phyloP scores from a whole-genome alignment of 2,888 invertebrate species.

The Drosophila nr. perissopoda region DNA sequence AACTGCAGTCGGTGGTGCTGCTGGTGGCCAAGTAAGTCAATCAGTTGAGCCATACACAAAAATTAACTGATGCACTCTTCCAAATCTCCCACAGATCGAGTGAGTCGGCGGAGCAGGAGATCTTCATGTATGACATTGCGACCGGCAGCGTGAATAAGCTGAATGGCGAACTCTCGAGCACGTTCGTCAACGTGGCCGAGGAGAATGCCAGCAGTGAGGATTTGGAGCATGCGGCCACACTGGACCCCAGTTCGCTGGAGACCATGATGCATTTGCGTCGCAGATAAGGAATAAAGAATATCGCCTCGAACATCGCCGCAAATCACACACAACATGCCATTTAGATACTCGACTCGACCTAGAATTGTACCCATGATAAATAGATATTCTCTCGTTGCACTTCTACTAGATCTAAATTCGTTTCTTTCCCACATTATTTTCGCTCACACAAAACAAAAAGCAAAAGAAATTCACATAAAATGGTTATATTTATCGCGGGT shows the following conservation, averaged over 20 bases:
- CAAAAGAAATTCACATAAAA: slow-evolving; percentile 16
- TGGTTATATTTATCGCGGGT: slow-evolving; percentile 49
- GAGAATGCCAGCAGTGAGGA: slow-evolving; percentile 91
- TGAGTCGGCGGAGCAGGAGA: slow-evolving; percentile 88
- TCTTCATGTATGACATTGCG: slow-evolving; percentile 94
- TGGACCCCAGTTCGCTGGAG: slow-evolving; percentile 82
- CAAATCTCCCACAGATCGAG: slow-evolving; percentile 64
- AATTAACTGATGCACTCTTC: too few relatives aligned
- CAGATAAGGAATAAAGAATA: slow-evolving; percentile 57
- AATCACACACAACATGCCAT: slow-evolving; percentile 63
- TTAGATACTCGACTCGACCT: slow-evolving; percentile 71
- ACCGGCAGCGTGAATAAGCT: slow-evolving; percentile 91
- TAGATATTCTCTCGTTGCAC: not conserved
- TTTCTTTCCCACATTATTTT: slow-evolving; percentile 17
- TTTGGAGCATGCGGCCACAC: slow-evolving; percentile 86
- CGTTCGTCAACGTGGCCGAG: slow-evolving; percentile 94
- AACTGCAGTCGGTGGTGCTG: slow-evolving; percentile 92
- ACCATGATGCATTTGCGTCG: slow-evolving; percentile 81
- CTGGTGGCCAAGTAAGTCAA: slow-evolving; percentile 91
- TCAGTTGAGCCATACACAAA: not conserved
- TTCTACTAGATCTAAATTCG: slow-evolving; percentile 14
- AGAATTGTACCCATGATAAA: slow-evolving; percentile 42
- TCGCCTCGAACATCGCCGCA: slow-evolving; percentile 17
- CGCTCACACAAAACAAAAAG: slow-evolving; percentile 13
- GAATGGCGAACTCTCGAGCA: slow-evolving; percentile 92